A percentile compares a stretch with the other conserved stretches of the same genome.
Conservation (phyloP, 2,888 invertebrate species). For the Onthophagus sagittarius region DNA sequence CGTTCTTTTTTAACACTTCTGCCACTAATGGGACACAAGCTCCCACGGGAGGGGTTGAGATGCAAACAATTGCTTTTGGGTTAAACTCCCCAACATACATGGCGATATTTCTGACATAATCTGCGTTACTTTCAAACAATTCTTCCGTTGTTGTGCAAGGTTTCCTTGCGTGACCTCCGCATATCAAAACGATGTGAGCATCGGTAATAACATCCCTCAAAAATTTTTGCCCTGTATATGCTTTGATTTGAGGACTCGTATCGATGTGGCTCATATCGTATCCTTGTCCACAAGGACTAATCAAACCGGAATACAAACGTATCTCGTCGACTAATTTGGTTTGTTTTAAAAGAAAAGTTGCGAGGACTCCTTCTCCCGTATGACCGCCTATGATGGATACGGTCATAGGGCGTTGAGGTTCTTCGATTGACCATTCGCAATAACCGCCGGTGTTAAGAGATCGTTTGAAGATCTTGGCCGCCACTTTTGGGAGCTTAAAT, state of each 20-base stretch:
- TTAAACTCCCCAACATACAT: slow-evolving; percentile 44
- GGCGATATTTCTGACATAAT: slow-evolving; percentile 39
- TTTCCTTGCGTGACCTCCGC: slow-evolving; percentile 39
- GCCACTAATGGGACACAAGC: slow-evolving; percentile 44
- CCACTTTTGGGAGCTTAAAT: neutral
- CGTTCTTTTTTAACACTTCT: slow-evolving; percentile 44
- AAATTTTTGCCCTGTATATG: slow-evolving; percentile 38
- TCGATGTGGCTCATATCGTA: slow-evolving; percentile 44
- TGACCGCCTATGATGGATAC: slow-evolving; percentile 29
- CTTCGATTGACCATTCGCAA: neutral
- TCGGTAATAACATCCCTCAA: slow-evolving; percentile 39
- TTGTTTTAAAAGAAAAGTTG: slow-evolving; percentile 41
- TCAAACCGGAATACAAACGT: slow-evolving; percentile 38
- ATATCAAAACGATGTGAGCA: slow-evolving; percentile 40
- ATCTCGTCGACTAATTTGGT: slow-evolving; percentile 39
- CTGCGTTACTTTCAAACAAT: slow-evolving; percentile 41
- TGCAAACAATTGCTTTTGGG: slow-evolving; percentile 40
- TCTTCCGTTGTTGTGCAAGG: slow-evolving; percentile 32
- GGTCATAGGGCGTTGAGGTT: slow-evolving; percentile 17
- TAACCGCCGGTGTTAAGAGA: neutral
- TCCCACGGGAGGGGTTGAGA: slow-evolving; percentile 43
- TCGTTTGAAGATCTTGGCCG: neutral
- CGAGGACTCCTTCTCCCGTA: slow-evolving; percentile 25
- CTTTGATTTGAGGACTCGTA: slow-evolving; percentile 37
- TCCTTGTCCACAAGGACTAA: slow-evolving; percentile 34